Conservation (phyloP, 2,113 vertebrate genomes). For the Nothocercus julius region DNA sequence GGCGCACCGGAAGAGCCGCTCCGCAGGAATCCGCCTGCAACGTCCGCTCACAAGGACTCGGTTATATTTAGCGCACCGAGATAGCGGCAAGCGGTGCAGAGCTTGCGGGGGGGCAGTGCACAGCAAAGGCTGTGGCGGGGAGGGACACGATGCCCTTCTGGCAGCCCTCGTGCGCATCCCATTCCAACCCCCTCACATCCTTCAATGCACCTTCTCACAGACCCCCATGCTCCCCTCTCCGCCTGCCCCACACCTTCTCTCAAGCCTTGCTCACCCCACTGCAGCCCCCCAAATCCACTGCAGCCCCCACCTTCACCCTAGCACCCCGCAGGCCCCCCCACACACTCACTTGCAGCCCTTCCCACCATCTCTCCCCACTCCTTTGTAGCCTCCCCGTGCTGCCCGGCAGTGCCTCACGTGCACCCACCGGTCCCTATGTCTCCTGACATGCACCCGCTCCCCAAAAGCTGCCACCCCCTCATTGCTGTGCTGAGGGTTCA, state of each 20-base stretch:
- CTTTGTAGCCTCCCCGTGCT: background rate
- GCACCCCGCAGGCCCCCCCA: background rate
- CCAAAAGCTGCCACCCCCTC: too few relatives aligned
- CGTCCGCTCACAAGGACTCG: background rate
- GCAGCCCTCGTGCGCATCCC: too few relatives aligned
- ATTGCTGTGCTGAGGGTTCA: accelerated
- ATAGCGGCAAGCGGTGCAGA: accelerated
- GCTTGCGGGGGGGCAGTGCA: accelerated
- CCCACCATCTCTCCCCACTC: background rate
- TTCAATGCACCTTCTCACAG: too few relatives aligned
- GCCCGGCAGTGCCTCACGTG: too few relatives aligned
- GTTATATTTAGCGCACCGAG: background rate
- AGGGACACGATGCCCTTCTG: too few relatives aligned
- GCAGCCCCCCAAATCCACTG: background rate
- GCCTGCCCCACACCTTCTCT: background rate
- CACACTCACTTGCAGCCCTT: background rate
- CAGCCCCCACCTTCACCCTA: background rate
- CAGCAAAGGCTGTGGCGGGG: background rate
- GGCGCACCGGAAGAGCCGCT: background rate
- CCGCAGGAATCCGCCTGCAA: background rate
- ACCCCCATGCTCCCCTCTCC: background rate
- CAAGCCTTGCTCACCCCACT: too few relatives aligned
- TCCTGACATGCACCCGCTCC: too few relatives aligned
- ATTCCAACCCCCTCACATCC: background rate
- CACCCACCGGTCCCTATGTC: too few relatives aligned